These are phyloP conservation scores for Macrochelys suwanniensis DNA, from an alignment of 2,797 vertebrate genomes.

Conservation along the genomic window DNA sequence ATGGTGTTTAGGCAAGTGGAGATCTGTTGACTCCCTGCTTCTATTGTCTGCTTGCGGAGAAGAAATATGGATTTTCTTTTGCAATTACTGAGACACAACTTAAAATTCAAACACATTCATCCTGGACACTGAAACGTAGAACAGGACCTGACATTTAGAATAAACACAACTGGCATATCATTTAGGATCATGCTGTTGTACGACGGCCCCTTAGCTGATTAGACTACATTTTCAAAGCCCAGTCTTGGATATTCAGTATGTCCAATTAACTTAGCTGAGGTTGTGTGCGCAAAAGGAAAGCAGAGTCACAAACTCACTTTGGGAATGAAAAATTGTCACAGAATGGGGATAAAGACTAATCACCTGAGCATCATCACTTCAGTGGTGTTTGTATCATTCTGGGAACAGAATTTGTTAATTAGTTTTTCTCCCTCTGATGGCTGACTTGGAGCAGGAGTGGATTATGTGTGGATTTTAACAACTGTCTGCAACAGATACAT, in stretches of 20 bases:
- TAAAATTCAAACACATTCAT: neutral
- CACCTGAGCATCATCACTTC: neutral
- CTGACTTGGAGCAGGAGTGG: neutral
- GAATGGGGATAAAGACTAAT: neutral
- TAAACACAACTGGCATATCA: neutral
- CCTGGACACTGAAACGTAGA: neutral
- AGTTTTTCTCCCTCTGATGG: slow-evolving; percentile 63
- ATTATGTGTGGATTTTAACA: neutral
- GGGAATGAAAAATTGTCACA: neutral
- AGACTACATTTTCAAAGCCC: neutral
- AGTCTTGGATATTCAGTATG: neutral
- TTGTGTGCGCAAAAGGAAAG: neutral
- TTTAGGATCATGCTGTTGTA: accelerated
- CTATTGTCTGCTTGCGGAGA: neutral
- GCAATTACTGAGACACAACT: neutral
- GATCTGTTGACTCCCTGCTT: neutral
- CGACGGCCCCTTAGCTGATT: neutral
- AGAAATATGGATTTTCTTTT: neutral
- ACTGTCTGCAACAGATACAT: neutral
- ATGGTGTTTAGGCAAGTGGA: neutral
- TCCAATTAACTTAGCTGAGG: neutral
- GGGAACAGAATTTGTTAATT: neutral
- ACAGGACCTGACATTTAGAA: neutral
- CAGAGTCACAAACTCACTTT: neutral
- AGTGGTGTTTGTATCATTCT: neutral